Base-by-base conservation (phyloP, 2,888 invertebrate genomes). In the Actias luna region DNA sequence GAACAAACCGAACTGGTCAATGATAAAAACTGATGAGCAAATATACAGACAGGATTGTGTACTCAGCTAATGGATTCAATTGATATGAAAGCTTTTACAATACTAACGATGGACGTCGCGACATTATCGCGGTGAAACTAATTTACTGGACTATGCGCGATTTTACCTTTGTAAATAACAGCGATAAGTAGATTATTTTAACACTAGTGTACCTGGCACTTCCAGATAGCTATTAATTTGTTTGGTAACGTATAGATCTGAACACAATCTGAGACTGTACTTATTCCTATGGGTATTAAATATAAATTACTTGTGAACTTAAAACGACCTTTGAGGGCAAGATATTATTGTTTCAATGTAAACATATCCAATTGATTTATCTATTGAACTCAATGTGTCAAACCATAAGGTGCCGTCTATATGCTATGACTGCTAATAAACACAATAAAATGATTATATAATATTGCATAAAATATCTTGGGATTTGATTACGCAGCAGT, bases 21-120 rank as follows among this genome's bases (percentile, higher is more conserved):
- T 92, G 92, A 92, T 92, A 92, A 92, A 92, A 92, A 92, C 89
- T 92, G 91, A 92, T 87, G 89, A 87, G 88, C 88, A 92, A 92
- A 92, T 92, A 92, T 84, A 90, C 84, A 85, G 85, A 85, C 88
- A 82, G 82, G 84, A 84, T 82, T 92, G 92, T 92, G 90, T 92
- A 88, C 91, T 86, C 88, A 85, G 86, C 89, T 92, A 92, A 92
- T 92, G 92, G 92, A 92, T 92, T 92, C 91, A 92, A 92, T 92
- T 91, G 92, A 92, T 92, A 92, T 88, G 85, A 92, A 92, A 92
- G 92, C 92, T 92, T 92, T 92, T 87, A 91, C 87, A 90, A 85
- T 89, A 84, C 87, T 88, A 85, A 84, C 85, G 82, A 83, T 71
- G 77, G 82, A 83, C 71, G 76, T 66, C 73, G 77, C 75, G 81